These are phyloP conservation scores for Trogon surrucura DNA, from an alignment of 2,113 vertebrate genomes.

Conservation along the genomic window DNA sequence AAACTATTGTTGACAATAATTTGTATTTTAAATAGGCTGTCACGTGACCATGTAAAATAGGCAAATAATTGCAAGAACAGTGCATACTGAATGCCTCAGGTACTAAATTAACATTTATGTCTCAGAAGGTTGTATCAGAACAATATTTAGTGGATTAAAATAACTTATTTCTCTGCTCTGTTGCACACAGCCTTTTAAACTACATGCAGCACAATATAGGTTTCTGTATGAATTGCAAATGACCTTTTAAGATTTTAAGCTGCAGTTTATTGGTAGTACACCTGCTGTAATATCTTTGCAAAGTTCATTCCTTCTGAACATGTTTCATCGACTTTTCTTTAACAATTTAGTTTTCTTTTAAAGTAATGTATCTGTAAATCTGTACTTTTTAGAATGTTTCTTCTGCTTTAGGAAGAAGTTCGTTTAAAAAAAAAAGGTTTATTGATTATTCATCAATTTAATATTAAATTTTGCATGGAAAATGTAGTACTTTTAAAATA, in stretches of 20 bases:
- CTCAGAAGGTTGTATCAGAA: conserved; percentile 47
- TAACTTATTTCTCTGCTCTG: conserved; percentile 69
- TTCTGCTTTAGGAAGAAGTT: background rate
- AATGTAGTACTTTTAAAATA: background rate
- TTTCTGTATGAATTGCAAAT: conserved; percentile 68
- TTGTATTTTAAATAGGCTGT: conserved; percentile 28
- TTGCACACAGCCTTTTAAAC: conserved; percentile 69
- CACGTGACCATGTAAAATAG: background rate
- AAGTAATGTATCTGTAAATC: background rate
- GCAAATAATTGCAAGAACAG: conserved; percentile 34
- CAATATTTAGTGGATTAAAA: conserved; percentile 59
- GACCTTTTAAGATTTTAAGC: conserved; percentile 63
- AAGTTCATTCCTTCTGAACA: conserved; percentile 19
- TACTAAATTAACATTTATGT: conserved; percentile 53
- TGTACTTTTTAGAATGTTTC: background rate
- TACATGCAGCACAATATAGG: background rate
- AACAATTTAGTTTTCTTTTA: background rate
- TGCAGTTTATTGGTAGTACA: conserved; percentile 14
- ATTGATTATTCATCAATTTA: background rate
- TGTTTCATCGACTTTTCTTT: background rate
- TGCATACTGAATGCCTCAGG: background rate
- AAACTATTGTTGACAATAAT: background rate
- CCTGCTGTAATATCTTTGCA: background rate
- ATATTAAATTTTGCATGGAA: background rate
- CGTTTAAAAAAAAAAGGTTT: background rate